A percentile compares a stretch with the other conserved stretches of the same genome.
These are phyloP conservation scores for Drosophila santomea DNA, from an alignment of 1,140 invertebrate species.

Conservation along the genomic window DNA sequence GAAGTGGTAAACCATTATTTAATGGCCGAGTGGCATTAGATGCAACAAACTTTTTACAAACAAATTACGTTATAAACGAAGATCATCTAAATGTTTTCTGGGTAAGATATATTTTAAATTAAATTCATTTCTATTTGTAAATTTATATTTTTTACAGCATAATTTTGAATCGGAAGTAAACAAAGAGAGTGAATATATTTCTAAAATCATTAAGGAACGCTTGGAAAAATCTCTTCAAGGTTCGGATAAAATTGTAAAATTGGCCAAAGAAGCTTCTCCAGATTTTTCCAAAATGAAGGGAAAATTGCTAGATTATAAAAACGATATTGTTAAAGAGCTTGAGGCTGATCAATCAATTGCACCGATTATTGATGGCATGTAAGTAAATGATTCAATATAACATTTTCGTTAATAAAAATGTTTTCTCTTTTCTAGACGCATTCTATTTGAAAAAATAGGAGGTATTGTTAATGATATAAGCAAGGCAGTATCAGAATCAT, in stretches of 20 bases:
- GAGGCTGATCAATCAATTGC: conserved; percentile 88
- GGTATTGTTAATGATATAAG: conserved; percentile 85
- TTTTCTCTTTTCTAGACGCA: conserved; percentile 42
- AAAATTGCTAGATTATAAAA: conserved; percentile 87
- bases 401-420: background rate
- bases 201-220: conserved; percentile 84
- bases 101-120: conserved; percentile 83
- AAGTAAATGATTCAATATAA: conserved; percentile 29
- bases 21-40: conserved; percentile 87
- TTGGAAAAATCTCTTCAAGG: conserved; percentile 80
- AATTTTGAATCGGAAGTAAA: conserved; percentile 60
- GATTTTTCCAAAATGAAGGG: conserved; percentile 87
- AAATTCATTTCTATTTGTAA: background rate
- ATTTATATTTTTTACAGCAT: conserved; percentile 47
- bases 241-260: conserved; percentile 84
- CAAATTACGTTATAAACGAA: conserved; percentile 87
- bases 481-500: conserved; percentile 83
- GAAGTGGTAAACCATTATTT: conserved; percentile 87
- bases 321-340: conserved; percentile 88
- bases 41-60: conserved; percentile 89
- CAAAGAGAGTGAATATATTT: conserved; percentile 78
- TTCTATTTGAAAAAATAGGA: conserved; percentile 74
- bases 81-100: conserved; percentile 87
- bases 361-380: conserved; percentile 87
- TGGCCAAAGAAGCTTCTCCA: conserved; percentile 87